These are phyloP conservation scores for Eucriotettix oculatus DNA, from an alignment of 2,888 invertebrate species.

Conservation along the genomic window DNA sequence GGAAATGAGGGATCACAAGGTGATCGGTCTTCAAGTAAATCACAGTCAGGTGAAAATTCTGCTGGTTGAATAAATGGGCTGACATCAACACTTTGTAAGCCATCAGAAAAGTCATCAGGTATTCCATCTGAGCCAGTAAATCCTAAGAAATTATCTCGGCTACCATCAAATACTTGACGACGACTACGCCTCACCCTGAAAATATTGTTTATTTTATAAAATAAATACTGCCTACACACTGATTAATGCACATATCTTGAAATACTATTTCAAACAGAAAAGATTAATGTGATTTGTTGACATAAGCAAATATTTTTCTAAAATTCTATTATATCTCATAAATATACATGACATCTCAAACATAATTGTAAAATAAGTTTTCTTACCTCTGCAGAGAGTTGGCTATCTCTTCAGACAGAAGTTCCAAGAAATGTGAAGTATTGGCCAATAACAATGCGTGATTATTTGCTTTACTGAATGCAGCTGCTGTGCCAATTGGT, in stretches of 20 bases:
- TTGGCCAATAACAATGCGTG: constrained; percentile 71
- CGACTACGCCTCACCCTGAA: constrained; percentile 33
- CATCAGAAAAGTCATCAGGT: constrained; percentile 48
- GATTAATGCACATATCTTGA: no score
- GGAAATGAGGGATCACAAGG: constrained; percentile 48
- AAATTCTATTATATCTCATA: no score
- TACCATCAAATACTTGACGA: constrained; percentile 52
- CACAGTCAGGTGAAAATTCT: constrained; percentile 41
- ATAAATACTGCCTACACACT: no score
- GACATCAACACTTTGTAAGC: constrained; percentile 63
- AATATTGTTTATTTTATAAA: no score
- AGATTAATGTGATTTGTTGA: no score
- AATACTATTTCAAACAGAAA: no score
- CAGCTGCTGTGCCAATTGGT: constrained; percentile 71
- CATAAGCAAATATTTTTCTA: no score
- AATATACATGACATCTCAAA: no score
- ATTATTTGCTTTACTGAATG: constrained; percentile 77
- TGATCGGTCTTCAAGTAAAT: constrained; percentile 51
- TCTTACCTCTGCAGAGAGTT: constrained; percentile 41
- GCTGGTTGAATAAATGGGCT: constrained; percentile 48
- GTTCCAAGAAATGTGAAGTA: constrained; percentile 69
- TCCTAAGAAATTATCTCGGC: constrained; percentile 31
- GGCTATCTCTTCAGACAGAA: constrained; percentile 72
- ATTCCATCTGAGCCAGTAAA: constrained; percentile 21
- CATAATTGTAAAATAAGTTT: no score